Evolutionary conservation across 2,888 invertebrate species (phyloP), one percentile per base, ranked within the genome.

Genomic region (Gonocerus acuteangulatus): DNA sequence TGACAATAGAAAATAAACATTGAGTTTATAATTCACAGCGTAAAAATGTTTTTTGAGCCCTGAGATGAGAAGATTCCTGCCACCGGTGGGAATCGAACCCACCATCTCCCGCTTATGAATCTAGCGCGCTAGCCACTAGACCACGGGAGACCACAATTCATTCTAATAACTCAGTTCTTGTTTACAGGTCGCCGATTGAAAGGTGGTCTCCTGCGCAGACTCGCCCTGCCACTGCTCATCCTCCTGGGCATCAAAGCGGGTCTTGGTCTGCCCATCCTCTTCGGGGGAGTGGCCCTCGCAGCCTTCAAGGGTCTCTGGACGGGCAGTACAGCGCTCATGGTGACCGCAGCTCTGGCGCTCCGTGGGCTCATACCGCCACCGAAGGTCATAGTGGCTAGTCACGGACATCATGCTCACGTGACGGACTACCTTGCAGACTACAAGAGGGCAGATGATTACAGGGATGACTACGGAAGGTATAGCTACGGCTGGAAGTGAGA

Each of bases 221-320:
- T 83, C 69, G 69, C 84, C 22, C 69, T 85, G 48, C 84, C 85
- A n/a, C 39, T 39, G 39, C 74, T 85, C 21, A 72, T 85, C 67
- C 76, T 80, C 19, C 71, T 85, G 70, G 82, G 82, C 71, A 71
- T 85, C 68, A 84, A 84, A 72, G 79, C 81, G 56, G 76, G 79
- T 42, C 75, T 84, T 34, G 74, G 83, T 48, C 71, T 84, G 56
- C 83, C 84, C 27, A 76, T 82, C 22, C 71, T 82, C 48, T 76
- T 85, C 65, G 78, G 80, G 21, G 71, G 79, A 61, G 78, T 85
- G 48, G 80, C 80, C n/a, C 73, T 84, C 64, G 77, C 84, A 51
- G 81, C 84, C 7, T 78, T 84, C 69, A 84, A 83, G 73, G 83
- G 82, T 59, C 75, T 85, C 58, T 82, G 81, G 62, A 78, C 81